Evolutionary conservation across 2,888 invertebrate species (phyloP).

Genomic region (Nematopogon swammerdamellus): DNA sequence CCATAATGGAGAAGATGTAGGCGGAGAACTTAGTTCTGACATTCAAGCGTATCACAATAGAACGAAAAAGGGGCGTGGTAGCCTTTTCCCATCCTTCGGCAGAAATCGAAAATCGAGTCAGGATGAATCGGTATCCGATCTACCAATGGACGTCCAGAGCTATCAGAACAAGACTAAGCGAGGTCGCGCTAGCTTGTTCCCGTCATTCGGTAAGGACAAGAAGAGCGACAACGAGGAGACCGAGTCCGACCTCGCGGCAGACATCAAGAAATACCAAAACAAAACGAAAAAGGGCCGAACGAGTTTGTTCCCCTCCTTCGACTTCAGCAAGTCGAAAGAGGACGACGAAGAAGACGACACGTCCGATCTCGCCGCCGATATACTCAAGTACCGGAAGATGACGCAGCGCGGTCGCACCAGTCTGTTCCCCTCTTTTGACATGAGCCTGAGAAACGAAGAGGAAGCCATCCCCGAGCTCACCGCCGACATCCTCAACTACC

Average conservation of each 20-base stretch:
- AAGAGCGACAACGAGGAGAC: conserved; percentile 21
- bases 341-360: neutral
- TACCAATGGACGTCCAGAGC: conserved; percentile 40
- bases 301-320: conserved; percentile 18
- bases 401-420: conserved; percentile 20
- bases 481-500: conserved; percentile 35
- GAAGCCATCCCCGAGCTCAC: conserved; percentile 5
- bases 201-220: conserved; percentile 42
- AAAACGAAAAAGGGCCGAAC: conserved; percentile 29
- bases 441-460: too few relatives aligned
- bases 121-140: conserved; percentile 37
- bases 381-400: conserved; percentile 20
- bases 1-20: conserved; percentile 6
- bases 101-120: conserved; percentile 24
- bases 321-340: neutral
- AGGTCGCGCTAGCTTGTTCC: conserved; percentile 38
- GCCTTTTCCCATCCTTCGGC: conserved; percentile 8
- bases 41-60: conserved; percentile 6
- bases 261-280: conserved; percentile 38
- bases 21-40: neutral
- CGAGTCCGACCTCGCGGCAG: conserved; percentile 20
- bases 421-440: conserved; percentile 11
- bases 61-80: conserved; percentile 6
- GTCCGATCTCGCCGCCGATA: conserved; percentile 19
- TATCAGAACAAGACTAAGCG: conserved; percentile 40